Conservation (phyloP, 2,113 vertebrate genomes). For the Rhodinocichla rosea region DNA sequence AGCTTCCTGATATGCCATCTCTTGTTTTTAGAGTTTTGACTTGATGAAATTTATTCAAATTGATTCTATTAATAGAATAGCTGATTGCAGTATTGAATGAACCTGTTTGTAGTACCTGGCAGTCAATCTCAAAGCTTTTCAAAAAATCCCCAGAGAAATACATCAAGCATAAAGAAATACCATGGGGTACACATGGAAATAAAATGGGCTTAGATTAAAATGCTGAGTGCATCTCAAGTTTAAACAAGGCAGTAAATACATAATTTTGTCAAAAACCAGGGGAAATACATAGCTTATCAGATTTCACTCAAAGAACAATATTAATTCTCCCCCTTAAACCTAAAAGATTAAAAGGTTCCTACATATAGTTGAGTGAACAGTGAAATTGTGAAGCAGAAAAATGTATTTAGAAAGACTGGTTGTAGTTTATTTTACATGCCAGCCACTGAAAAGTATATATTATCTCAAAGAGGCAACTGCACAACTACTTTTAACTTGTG, state of each 20-base stretch:
- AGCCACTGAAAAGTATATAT: not conserved
- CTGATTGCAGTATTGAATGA: constrained; percentile 49
- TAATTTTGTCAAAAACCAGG: not conserved
- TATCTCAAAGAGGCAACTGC: not conserved
- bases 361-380: not conserved
- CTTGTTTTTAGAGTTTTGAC: not conserved
- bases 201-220: constrained; percentile 23
- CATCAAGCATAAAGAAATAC: constrained; percentile 22
- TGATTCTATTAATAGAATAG: constrained; percentile 41
- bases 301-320: not conserved
- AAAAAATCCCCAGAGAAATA: constrained; percentile 28
- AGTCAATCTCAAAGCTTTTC: constrained; percentile 34
- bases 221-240: not conserved
- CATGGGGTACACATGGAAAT: not conserved
- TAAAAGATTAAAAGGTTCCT: not conserved
- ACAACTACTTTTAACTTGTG: not conserved
- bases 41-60: constrained; percentile 41
- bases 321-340: not conserved
- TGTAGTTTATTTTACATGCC: not conserved
- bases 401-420: not conserved
- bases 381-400: not conserved
- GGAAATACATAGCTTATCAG: not conserved
- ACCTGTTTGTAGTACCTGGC: constrained; percentile 37
- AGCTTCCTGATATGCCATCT: not conserved
- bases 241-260: not conserved